phyloP scores from a whole-genome alignment of 1,140 invertebrate genomes.

The Drosophila setifemur region DNA sequence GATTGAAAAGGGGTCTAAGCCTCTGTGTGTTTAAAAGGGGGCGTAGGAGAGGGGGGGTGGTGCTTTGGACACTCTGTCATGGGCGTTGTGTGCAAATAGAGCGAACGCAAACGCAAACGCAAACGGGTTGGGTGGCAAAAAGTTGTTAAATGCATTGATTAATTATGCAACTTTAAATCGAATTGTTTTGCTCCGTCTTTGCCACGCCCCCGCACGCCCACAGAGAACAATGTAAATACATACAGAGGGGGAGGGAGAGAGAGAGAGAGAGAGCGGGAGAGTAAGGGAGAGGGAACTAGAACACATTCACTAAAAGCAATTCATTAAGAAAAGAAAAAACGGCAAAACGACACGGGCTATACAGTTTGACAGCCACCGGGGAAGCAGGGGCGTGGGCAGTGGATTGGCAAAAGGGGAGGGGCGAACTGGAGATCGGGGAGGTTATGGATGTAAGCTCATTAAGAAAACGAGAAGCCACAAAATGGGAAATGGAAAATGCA shows the following conservation, averaged over 20 bases:
- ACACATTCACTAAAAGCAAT: constrained; percentile 30
- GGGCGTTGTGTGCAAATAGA: too few relatives aligned
- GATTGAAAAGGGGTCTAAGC: too few relatives aligned
- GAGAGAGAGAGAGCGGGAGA: neutral
- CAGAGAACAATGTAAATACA: constrained; percentile 27
- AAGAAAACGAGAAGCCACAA: constrained; percentile 14
- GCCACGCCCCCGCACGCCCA: constrained; percentile 11
- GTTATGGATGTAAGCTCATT: constrained; percentile 25
- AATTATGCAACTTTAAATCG: constrained; percentile 73
- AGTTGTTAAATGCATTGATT: constrained; percentile 71
- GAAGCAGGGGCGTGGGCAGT: neutral
- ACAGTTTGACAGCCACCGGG: constrained; percentile 26
- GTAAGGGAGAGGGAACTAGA: neutral
- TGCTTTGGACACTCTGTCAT: too few relatives aligned
- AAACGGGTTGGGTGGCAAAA: constrained; percentile 12
- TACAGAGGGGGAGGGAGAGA: neutral
- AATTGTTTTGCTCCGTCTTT: constrained; percentile 26
- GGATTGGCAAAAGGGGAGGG: neutral
- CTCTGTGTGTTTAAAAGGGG: too few relatives aligned
- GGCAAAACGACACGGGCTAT: neutral
- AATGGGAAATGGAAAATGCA: constrained; percentile 17
- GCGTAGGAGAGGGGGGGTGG: too few relatives aligned
- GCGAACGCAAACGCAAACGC: too few relatives aligned
- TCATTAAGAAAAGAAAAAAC: constrained; percentile 32
- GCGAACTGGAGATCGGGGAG: neutral